Evolutionary conservation across 2,888 invertebrate species (phyloP).

Genomic region (Peribatodes rhomboidaria): DNA sequence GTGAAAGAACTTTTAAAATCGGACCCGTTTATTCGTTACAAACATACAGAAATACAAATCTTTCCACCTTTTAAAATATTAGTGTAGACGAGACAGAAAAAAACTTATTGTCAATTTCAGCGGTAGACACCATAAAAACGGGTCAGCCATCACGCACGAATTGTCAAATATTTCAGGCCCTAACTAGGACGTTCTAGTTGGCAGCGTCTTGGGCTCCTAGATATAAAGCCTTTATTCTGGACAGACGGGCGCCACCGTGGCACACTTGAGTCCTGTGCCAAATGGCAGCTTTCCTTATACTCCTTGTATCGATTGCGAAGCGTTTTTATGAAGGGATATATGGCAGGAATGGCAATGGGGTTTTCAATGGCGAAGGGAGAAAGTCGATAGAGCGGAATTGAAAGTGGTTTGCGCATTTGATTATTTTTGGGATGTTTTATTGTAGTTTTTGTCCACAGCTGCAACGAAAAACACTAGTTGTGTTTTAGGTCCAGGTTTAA

Average conservation of each 20-base stretch:
- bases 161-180: conserved; percentile 40
- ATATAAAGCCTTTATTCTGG: conserved; percentile 30
- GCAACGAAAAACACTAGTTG: too few relatives aligned
- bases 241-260: conserved; percentile 66
- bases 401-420: neutral
- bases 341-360: conserved; percentile 15
- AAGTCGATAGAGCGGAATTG: conserved; percentile 11
- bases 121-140: neutral
- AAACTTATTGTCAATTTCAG: neutral
- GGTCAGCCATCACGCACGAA: conserved; percentile 9
- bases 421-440: neutral
- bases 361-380: conserved; percentile 22
- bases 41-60: too few relatives aligned
- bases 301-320: conserved; percentile 50
- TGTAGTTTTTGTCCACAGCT: too few relatives aligned
- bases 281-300: conserved; percentile 54
- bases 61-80: too few relatives aligned
- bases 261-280: conserved; percentile 71
- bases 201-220: conserved; percentile 50
- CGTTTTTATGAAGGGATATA: conserved; percentile 43
- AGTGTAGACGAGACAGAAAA: too few relatives aligned
- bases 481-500: too few relatives aligned
- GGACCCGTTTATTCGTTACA: too few relatives aligned
- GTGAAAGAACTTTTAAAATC: too few relatives aligned
- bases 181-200: conserved; percentile 64